Evolutionary conservation across 1,140 invertebrate species (phyloP), one percentile per base, ranked within the genome.

Genomic region (Eueides isabella): DNA sequence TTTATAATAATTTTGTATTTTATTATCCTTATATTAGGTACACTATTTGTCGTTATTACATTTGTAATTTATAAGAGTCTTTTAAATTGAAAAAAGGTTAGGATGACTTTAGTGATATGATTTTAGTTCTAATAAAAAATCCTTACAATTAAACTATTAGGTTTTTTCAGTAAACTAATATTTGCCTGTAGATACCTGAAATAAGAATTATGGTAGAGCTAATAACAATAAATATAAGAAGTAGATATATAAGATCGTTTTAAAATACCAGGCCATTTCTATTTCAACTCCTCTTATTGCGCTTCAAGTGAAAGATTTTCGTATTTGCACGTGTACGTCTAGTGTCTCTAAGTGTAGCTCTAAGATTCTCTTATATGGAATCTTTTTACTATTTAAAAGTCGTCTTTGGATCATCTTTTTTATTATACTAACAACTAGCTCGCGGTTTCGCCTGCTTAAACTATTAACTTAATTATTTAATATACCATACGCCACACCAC

Each of bases 221-320:
- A 55, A 26, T 19, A 55, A 26, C 23, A 26, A 55, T 23, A 55
- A 23, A 26, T 26, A 55, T 26, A 68, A 6, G 44, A 55, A n/a
- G 30, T 11, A 30, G 55, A 61, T 16, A 61, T 29, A 61, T 55
- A 67, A 67, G 31, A 68, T 38, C 55, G 67, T 31, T 68, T 26
- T 19, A 61, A 68, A 68, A 68, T 26, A 61, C n/a, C 67, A n/a
- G 28, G 19, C 61, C n/a, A 29, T 23, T 16, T 44, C 67, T 26
- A 68, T 26, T 55, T 12, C 23, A 55, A 26, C 48, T 55, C 19
- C 48, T 55, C 48, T 55, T 55, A 23, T 9, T 26, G 48, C 5
- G 35, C 48, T 26, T 23, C 26, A 55, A 55, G 48, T 55, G 48
- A 55, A 23, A 9, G 48, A 55, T 55, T 26, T 26, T 55, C 48